Conservation (phyloP, 2,888 invertebrate species). For the Noctua fimbriata region DNA sequence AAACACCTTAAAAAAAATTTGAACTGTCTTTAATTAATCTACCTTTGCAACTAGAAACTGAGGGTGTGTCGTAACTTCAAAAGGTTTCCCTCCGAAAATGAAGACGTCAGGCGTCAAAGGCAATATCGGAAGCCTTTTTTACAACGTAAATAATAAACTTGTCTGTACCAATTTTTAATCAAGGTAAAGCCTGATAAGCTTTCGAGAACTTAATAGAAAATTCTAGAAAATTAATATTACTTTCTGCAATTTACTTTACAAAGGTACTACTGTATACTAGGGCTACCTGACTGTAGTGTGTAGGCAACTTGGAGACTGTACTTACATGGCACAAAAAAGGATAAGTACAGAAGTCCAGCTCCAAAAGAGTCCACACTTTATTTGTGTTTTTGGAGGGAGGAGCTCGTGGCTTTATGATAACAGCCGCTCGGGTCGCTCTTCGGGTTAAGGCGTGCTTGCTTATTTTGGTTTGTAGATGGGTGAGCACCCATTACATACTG, state of each 20-base stretch:
- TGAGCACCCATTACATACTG: no score
- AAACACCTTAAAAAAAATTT: background rate
- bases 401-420: no score
- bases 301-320: background rate
- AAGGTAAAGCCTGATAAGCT: constrained; percentile 1
- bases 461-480: no score
- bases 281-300: background rate
- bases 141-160: background rate
- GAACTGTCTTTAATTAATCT: background rate
- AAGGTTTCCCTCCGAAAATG: background rate
- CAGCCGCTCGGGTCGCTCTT: no score
- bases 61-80: background rate
- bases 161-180: constrained; percentile 28
- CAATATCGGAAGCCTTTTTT: background rate
- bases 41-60: background rate
- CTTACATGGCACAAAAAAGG: no score
- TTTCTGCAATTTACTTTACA: constrained; percentile 9
- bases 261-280: background rate
- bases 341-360: background rate
- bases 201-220: constrained; percentile 15
- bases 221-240: constrained; percentile 19
- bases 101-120: background rate
- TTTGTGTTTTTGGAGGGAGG: background rate
- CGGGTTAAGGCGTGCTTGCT: no score
- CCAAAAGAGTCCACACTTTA: background rate